Evolutionary conservation across 2,888 invertebrate species (phyloP), one percentile per base, ranked within the genome.

Genomic region (Macrophya annulata): DNA sequence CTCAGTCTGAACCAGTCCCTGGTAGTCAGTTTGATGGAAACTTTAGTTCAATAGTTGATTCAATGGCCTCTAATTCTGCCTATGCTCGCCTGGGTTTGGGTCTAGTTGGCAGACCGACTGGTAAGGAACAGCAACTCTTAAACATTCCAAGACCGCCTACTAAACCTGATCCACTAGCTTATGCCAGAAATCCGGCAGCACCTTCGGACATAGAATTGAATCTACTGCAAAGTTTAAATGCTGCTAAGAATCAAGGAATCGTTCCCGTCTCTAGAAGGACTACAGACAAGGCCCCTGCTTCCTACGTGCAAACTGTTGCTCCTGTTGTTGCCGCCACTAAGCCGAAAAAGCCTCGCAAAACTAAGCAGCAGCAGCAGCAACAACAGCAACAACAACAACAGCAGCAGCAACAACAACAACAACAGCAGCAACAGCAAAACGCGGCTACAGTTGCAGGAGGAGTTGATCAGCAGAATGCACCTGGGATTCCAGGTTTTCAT

Each of bases 101-200:
- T 12, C 86, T 93, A 21, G 92, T 93, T 0, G 89, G 92, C 31
- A 90, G 93, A 17, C 86, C 87, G 4, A 71, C 90, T 6, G 92
- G 92, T 25, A 93, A 93, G 9, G 92, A 92, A 9, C 93, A 93
- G 48, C 87, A 92, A 21, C 83, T 93, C 4, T 89, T 92, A 4
- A 92, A 93, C 43, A 92, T 93, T 15, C 89, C 93, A 45, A 89
- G 92, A 25, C 90, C 91, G 0, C 88, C 94, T 91, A 91, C 95
- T 51, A 92, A 91, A 40, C 59, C 92, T 1, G 93, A 93, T 77
- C 89, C 92, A 12, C 85, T 93, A n/a, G 86, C 91, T 9, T 93
- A 93, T 62, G 89, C 90, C 0, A 90, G 92, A 3, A 88, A 88
- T 4, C 84, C 91, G 0, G 87, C 88, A 0, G 85, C 88, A 0